A percentile compares a stretch with the other conserved stretches of the same genome.
Evolutionary conservation across 2,888 invertebrate species (phyloP).

Genomic region (Helleia helle): DNA sequence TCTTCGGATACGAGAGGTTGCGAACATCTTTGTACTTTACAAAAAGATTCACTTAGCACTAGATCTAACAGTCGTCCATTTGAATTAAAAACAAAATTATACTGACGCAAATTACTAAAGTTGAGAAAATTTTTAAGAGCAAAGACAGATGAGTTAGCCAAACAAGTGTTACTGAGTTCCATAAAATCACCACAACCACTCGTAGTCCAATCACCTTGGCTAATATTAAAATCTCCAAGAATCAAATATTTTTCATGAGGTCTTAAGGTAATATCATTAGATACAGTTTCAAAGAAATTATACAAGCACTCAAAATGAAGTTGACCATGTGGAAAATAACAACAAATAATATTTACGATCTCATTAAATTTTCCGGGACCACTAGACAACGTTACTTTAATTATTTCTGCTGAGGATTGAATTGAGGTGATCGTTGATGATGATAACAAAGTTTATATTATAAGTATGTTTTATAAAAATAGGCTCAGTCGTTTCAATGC

Average conservation of each 20-base stretch:
- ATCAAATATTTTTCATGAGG: slow-evolving; percentile 3
- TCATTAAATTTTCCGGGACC: not conserved
- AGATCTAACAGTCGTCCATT: not conserved
- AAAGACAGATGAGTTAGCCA: not conserved
- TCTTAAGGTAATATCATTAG: not conserved
- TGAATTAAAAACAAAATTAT: slow-evolving; percentile 1
- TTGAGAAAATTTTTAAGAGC: not conserved
- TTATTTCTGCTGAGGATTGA: not conserved
- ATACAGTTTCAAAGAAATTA: not conserved
- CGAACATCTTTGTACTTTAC: not conserved
- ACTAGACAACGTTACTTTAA: not conserved
- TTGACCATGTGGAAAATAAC: not conserved
- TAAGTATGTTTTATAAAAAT: no score
- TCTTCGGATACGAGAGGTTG: not conserved
- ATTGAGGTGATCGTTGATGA: not conserved
- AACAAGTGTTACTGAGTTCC: not conserved
- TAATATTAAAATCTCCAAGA: slow-evolving; percentile 2
- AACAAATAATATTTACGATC: not conserved
- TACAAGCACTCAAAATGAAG: not conserved
- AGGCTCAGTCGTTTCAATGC: no score
- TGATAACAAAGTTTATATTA: no score
- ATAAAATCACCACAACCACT: not conserved
- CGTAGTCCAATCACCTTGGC: not conserved
- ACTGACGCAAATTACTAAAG: slow-evolving; percentile 4
- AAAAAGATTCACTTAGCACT: not conserved